Conservation (phyloP, 2,888 invertebrate species). For the Flabesymbios commensalis region DNA sequence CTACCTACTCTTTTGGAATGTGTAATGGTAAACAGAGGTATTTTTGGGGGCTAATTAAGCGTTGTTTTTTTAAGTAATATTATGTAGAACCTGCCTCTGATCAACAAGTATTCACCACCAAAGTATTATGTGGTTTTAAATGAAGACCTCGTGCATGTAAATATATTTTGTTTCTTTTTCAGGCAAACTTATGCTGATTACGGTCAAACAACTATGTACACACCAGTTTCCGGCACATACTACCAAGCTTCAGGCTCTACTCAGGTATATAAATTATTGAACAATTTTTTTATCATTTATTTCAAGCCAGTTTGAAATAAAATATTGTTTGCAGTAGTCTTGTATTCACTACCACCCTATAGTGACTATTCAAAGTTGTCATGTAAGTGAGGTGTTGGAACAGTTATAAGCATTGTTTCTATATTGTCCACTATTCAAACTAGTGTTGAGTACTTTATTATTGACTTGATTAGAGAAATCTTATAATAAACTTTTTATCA, state of each 20-base stretch:
- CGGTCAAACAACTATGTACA: constrained; percentile 65
- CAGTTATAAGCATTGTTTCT: not conserved
- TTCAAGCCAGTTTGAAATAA: not conserved
- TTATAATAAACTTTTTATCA: too few relatives aligned
- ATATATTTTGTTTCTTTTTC: constrained; percentile 12
- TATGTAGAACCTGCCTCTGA: too few relatives aligned
- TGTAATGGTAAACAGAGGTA: too few relatives aligned
- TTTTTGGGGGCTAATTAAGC: not conserved
- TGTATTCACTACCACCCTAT: not conserved
- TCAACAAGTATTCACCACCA: too few relatives aligned
- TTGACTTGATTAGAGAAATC: too few relatives aligned
- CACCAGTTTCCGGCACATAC: constrained; percentile 71
- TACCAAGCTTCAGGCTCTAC: constrained; percentile 64
- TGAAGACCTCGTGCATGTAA: not conserved
- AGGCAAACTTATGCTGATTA: constrained; percentile 44
- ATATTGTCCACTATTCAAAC: too few relatives aligned
- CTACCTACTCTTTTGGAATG: too few relatives aligned
- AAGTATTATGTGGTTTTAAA: too few relatives aligned
- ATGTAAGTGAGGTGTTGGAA: not conserved
- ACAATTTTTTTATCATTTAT: not conserved
- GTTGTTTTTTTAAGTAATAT: not conserved
- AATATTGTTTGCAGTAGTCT: too few relatives aligned
- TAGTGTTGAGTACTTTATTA: too few relatives aligned
- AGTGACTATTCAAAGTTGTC: not conserved
- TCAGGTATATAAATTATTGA: constrained; percentile 12